Evolutionary conservation across 1,140 invertebrate genomes (phyloP).

Genomic region (Eumaeus atala): DNA sequence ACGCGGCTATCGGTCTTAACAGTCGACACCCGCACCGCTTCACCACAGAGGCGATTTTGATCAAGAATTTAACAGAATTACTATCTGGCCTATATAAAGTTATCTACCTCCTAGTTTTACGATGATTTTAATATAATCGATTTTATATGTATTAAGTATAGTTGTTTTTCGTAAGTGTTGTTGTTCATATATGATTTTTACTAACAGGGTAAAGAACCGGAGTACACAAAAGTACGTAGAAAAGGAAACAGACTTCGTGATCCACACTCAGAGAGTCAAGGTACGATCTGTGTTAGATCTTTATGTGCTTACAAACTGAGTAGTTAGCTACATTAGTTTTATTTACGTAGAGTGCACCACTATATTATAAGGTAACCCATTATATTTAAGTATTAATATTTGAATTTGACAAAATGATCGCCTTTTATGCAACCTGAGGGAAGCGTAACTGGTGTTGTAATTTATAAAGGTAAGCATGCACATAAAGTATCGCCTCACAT

Average conservation of each 20-base stretch:
- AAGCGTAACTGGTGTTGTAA: conserved; percentile 71
- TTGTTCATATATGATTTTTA: background rate
- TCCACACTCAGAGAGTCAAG: conserved; percentile 87
- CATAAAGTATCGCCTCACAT: conserved; percentile 53
- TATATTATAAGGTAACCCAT: conserved; percentile 59
- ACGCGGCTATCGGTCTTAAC: too few relatives aligned
- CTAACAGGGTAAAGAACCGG: conserved; percentile 83
- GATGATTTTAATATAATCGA: background rate
- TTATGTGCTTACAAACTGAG: conserved; percentile 34
- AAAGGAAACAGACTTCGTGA: conserved; percentile 83
- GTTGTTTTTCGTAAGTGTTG: too few relatives aligned
- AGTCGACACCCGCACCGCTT: too few relatives aligned
- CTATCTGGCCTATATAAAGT: too few relatives aligned
- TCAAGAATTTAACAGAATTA: too few relatives aligned
- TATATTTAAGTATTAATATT: conserved; percentile 63
- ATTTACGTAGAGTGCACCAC: conserved; percentile 66
- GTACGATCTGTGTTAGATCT: conserved; percentile 57
- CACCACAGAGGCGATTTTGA: too few relatives aligned
- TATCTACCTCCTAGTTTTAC: too few relatives aligned
- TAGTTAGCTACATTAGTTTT: conserved; percentile 68
- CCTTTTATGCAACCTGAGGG: conserved; percentile 73
- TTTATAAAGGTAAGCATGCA: conserved; percentile 74
- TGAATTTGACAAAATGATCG: conserved; percentile 67
- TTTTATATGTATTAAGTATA: background rate
- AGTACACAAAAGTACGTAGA: conserved; percentile 87